These are phyloP conservation scores for Ochropacha duplaris DNA, from an alignment of 2,888 invertebrate genomes.

Conservation along the genomic window DNA sequence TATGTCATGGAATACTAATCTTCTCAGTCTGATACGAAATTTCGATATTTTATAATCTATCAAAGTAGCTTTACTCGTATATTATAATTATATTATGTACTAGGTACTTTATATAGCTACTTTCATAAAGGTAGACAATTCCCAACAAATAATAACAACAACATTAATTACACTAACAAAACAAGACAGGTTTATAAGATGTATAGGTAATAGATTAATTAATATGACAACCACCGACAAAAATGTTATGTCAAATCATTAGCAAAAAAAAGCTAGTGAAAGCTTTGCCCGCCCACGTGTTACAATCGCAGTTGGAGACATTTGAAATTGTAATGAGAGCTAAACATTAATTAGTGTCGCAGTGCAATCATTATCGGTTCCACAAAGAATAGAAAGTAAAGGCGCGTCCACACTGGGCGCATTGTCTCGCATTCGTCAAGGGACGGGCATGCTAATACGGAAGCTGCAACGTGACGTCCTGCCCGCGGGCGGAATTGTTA, in stretches of 20 bases:
- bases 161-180: not conserved
- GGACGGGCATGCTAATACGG: slow-evolving; percentile 54
- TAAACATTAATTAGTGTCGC: slow-evolving; percentile 46
- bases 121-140: too few relatives aligned
- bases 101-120: not conserved
- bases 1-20: slow-evolving; percentile 14
- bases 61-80: too few relatives aligned
- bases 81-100: too few relatives aligned
- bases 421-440: slow-evolving; percentile 45
- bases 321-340: slow-evolving; percentile 54
- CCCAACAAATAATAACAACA: not conserved
- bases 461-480: slow-evolving; percentile 71
- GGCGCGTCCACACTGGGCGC: slow-evolving; percentile 29
- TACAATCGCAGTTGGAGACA: slow-evolving; percentile 36
- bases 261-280: slow-evolving; percentile 33
- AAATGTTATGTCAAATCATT: not conserved
- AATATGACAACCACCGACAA: not conserved
- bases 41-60: too few relatives aligned
- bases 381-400: slow-evolving; percentile 54
- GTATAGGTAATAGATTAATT: not conserved
- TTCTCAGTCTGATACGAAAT: not conserved
- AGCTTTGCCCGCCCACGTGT: slow-evolving; percentile 42
- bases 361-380: slow-evolving; percentile 33
- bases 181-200: too few relatives aligned
- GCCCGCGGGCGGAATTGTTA: slow-evolving; percentile 65